Evolutionary conservation across 2,888 invertebrate species (phyloP), one percentile per base, ranked within the genome.

Genomic region (Eilema depressum): DNA sequence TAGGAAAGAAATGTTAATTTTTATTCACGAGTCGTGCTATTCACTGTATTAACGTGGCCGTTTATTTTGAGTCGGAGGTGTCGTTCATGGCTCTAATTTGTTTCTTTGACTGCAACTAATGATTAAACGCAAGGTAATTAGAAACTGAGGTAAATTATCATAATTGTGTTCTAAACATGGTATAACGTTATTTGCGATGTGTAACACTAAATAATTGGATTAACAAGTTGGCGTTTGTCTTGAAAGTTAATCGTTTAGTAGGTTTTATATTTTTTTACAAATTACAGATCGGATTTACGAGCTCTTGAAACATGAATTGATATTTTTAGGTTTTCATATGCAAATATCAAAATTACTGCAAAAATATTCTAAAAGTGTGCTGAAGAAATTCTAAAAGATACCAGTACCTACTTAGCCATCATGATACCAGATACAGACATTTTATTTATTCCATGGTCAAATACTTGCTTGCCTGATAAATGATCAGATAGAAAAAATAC

Each of bases 21-120:
- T 85, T 80, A 83, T 83, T 82, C 81, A 72, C 76, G 79, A 81
- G 69, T 81, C 81, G 79, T 85, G 80, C 69, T 30, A 75, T 71
- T 72, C 10, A 62, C 12, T 57, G 20, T 66, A 70, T 79, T 74
- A 76, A 73, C 70, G 63, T 53, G 69, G 68, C 70, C 69, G 30
- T 69, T 78, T 73, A 75, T 74, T 69, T 77, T 17, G 12, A 71
- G 30, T 74, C 72, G 41, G 74, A 77, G 73, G 69, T 74, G 72
- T 78, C 66, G 66, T 82, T 76, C 69, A 74, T 72, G 61, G 68
- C 28, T 73, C 74, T 71, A 68, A 81, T 76, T 78, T 76, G 71
- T 77, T 68, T 69, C 75, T 74, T 74, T 5, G 60, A 68, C 62
- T 74, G 66, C 66, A 30, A 30, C 28, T 74, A 75, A 73, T 66